Percentiles rank a stretch among this genome's conserved stretches.
Evolutionary conservation across 2,113 vertebrate genomes (phyloP).

Genomic region (Pterocles gutturalis): DNA sequence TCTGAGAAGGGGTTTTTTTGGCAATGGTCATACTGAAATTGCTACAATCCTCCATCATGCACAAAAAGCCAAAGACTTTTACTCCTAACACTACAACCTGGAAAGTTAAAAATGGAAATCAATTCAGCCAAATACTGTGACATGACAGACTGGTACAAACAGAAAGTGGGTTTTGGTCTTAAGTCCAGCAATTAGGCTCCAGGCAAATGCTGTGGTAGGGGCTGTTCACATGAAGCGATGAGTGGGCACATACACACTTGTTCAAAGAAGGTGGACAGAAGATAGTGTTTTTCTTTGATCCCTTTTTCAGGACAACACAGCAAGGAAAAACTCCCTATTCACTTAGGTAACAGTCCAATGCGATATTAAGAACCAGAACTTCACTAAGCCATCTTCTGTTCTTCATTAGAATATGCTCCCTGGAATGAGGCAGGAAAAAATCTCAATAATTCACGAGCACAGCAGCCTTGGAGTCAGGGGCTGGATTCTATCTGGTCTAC

Average conservation of each 20-base stretch:
- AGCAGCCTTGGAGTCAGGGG: background rate
- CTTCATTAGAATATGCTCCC: background rate
- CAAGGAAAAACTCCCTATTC: background rate
- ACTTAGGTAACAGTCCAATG: fast-evolving
- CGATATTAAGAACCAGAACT: background rate
- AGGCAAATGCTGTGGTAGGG: background rate
- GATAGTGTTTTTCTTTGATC: background rate
- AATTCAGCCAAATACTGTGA: background rate
- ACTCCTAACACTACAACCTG: slow-evolving; percentile 1
- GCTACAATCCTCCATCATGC: background rate
- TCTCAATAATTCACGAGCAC: background rate
- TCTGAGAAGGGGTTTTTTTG: background rate
- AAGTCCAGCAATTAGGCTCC: background rate
- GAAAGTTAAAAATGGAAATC: background rate
- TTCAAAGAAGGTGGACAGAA: background rate
- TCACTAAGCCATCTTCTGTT: background rate
- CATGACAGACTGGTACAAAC: background rate
- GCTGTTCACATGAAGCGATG: fast-evolving
- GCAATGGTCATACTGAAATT: background rate
- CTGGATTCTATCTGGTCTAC: background rate
- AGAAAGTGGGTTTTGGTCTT: background rate
- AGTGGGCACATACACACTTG: background rate
- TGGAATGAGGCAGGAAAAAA: background rate
- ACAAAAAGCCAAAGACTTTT: slow-evolving; percentile 27
- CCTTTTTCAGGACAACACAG: background rate